Evolutionary conservation across 2,888 invertebrate genomes (phyloP), one percentile per base, ranked within the genome.

Genomic region (Emmelina monodactyla): DNA sequence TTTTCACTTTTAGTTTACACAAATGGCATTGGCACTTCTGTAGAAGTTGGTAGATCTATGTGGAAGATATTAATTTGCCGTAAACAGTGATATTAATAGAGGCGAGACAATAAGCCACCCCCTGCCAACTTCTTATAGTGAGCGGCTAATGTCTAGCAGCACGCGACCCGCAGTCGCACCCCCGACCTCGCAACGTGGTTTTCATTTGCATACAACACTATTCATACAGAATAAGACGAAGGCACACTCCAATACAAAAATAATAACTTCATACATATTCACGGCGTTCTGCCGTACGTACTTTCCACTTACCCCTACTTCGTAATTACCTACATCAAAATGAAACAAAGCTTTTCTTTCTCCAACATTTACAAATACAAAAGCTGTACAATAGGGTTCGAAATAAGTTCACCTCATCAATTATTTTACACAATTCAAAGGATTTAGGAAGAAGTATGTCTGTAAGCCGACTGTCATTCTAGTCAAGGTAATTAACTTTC

Each of bases 41-140:
- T 30, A 33, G 42, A 51, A 46, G 29, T 14, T 46, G 40, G 41
- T 37, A 47, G 47, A 47, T 48, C 49, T 53, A 53, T 50, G 54
- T 54, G 58, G 54, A n/a, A n/a, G n/a, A 66, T 64, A 72, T 68
- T 69, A 71, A 70, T 71, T 70, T 58, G 51, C 59, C 54, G 66
- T 67, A 72, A 65, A 67, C 64, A 63, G 59, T 52, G 60, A 57
- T 64, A 68, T 69, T 68, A 75, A 72, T 73, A 73, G 72, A 69
- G 58, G 61, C 66, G 64, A 75, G 75, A 76, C 73, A 76, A 72
- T 70, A 72, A 66, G 68, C 64, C 62, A 68, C 64, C 73, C 67
- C 63, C 57, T 56, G 57, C 57, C 58, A 62, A 59, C 62, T 63
- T 50, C 55, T 25, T 25, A 56, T 62, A 67, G 58, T 61, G 59